A percentile compares a stretch with the other conserved stretches of the same genome.
These are phyloP conservation scores for Caenorhabditis macrosperma DNA, from an alignment of 2,888 invertebrate species.

Conservation along the genomic window DNA sequence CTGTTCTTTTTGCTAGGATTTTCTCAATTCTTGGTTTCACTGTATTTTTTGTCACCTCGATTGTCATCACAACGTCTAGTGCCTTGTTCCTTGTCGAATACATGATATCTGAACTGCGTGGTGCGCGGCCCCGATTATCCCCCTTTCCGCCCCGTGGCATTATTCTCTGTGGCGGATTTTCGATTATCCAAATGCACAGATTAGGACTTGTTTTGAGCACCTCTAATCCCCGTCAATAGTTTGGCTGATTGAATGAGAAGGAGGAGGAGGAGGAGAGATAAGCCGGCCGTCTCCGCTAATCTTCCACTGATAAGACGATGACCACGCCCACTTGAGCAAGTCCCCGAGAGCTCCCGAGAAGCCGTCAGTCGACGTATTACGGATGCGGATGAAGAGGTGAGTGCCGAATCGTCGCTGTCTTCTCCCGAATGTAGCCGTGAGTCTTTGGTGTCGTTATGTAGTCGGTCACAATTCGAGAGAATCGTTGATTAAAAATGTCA, in stretches of 20 bases:
- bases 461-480: too few relatives aligned
- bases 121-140: too few relatives aligned
- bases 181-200: conserved; percentile 12
- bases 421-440: too few relatives aligned
- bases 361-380: conserved; percentile 1
- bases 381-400: conserved; percentile 10
- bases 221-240: conserved; percentile 13
- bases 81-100: conserved; percentile 11
- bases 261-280: conserved; percentile 9
- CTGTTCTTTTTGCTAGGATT: not conserved
- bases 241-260: conserved; percentile 20
- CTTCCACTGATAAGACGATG: conserved; percentile 27
- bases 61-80: not conserved
- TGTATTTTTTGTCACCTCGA: not conserved
- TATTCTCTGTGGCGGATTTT: not conserved
- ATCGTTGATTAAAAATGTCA: too few relatives aligned
- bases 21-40: not conserved
- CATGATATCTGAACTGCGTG: not conserved
- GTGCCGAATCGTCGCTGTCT: too few relatives aligned
- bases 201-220: conserved; percentile 9
- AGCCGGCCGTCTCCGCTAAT: conserved; percentile 28
- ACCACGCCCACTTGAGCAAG: conserved; percentile 20
- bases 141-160: too few relatives aligned
- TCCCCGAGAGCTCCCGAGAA: conserved; percentile 1
- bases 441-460: too few relatives aligned